Base-by-base conservation (phyloP, 2,797 vertebrate genomes). In the Lithobates pipiens region DNA sequence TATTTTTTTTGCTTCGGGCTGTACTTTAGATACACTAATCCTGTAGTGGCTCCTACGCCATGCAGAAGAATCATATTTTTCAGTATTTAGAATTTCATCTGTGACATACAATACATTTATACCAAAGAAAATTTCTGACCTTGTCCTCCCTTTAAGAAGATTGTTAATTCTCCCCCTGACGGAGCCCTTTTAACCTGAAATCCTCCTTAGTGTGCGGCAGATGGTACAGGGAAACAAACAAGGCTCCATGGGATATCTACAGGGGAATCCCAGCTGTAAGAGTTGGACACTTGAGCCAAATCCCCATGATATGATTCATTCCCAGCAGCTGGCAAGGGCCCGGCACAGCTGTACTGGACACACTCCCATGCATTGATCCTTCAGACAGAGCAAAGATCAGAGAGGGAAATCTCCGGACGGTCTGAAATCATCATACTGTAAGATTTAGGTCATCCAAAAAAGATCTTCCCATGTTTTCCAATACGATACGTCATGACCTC, bases 291-390 rank as follows among this genome's bases (percentile, higher is more conserved):
- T 29, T n/a, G 46, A 16, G 44, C 54, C 29, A 73, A 74, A 79
- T 74, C 76, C 83, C 61, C 29, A 2, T 42, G 57, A 29, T 36
- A n/a, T 84, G 83, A 84, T 63, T 85, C 57, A 85, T 54, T 46
- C 57, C 42, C 18, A 23, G 54, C 77, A 80, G 69, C 83, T 79
- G 83, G 36, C 39, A 80, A 46, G 50, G 57, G 3, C 65, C 50
- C 27, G 10, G 23, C 69, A 61, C 77, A 75, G 84, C 84, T 74
- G 77, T 25, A 80, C 44, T 50, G 70, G 83, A 80, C 77, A 9
- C 0, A 71, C 69, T 75, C 84, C 84, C 69, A 25, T 29, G 32
- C 5, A 73, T 65, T 65, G 13, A 69, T 54, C 79, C 77, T 75
- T 39, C 16, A 80, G 39, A 74, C 39, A 69, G 83, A 39, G 76